Evolutionary conservation across 2,113 vertebrate genomes (phyloP).

Genomic region (Gymnorhina tibicen): DNA sequence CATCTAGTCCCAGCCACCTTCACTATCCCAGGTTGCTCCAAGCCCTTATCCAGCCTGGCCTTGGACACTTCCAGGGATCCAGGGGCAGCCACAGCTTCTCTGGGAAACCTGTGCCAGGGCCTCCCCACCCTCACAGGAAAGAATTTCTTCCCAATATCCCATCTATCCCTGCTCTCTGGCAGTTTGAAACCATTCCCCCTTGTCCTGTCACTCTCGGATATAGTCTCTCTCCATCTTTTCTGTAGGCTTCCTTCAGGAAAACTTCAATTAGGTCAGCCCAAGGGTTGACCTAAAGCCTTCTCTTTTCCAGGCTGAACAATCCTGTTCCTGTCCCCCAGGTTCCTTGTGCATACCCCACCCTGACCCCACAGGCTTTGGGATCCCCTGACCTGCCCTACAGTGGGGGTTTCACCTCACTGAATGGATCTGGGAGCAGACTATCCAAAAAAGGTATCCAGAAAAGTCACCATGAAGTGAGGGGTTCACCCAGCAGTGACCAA

Average conservation of each 20-base stretch:
- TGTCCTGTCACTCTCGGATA: neutral
- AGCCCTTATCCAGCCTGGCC: accelerated
- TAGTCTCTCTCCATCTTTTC: neutral
- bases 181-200: neutral
- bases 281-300: too few species aligned
- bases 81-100: neutral
- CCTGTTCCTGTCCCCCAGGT: neutral
- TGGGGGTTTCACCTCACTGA: neutral
- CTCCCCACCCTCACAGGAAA: neutral
- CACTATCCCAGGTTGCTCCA: neutral
- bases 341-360: neutral
- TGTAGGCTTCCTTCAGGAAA: neutral
- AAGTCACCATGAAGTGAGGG: neutral
- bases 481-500: neutral
- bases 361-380: neutral
- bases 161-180: neutral
- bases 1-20: neutral
- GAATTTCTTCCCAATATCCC: neutral
- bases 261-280: neutral
- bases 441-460: neutral
- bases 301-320: neutral
- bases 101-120: accelerated
- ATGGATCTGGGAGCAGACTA: accelerated
- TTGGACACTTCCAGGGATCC: neutral
- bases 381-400: neutral